Evolutionary conservation across 2,797 vertebrate genomes (phyloP), one percentile per base, ranked within the genome.

Genomic region (Bufotes viridis): DNA sequence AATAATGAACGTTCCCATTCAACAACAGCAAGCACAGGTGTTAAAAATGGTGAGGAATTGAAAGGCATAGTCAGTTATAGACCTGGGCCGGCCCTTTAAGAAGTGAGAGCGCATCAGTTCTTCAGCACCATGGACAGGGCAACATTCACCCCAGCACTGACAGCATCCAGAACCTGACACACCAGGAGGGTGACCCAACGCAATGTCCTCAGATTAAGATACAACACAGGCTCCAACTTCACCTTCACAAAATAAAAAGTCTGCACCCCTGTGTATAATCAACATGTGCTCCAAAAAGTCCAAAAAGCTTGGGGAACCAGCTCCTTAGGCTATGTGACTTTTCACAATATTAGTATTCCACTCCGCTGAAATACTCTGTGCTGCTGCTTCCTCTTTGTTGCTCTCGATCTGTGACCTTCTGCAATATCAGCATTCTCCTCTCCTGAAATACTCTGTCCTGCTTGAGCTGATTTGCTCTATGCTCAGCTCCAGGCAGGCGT

Each of bases 41-140:
- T 17, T 29, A 4, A 5, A 42, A 42, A 42, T 42, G 42, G 42
- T 7, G 42, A 42, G 42, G 42, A 24, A 42, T 42, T 42, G 4
- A 42, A 42, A 42, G 6, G 4, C 42, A 42, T 42, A 42, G 42
- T 42, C 42, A 42, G 42, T 42, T 42, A 65, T n/a, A 65, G 20
- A 65, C 10, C 20, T 20, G 22, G 20, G 24, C 61, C 9, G 22
- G 61, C 61, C 61, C 61, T 65, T 65, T 65, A 34, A 70, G 26
- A 70, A 5, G n/a, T 1, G 67, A 14, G 14, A 7, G 42, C 42
- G 4, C 42, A 26, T 15, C 4, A 15, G 24, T 13, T 29, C 12
- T 72, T 20, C 69, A 72, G 69, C 69, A 72, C 69, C 69, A 42
- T 72, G 69, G 69, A 72, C 69, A 72, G 69, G 7, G 69, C 29